Evolutionary conservation across 2,888 invertebrate species (phyloP), one percentile per base, ranked within the genome.

Genomic region (Leptinotarsa tumamoca): DNA sequence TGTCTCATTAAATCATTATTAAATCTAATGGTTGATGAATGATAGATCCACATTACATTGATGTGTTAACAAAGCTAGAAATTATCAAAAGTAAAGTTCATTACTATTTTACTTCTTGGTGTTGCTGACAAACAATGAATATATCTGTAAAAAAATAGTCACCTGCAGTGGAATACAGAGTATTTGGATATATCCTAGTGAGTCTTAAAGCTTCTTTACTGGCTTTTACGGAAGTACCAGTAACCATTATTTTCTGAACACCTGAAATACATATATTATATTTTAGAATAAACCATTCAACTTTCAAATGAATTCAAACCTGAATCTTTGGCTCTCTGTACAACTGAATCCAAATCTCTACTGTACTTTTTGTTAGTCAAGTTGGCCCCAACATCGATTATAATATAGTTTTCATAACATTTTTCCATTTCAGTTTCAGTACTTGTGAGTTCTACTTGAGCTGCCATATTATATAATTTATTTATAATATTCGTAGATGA

Each of bases 231-330:
- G 96, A 96, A 80, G 95, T 96, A 68, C 97, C 97, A 73, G 96
- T 96, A 77, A 97, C 97, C 94, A 97, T 96, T 78, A 97, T 95
- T 89, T 97, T 97, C 88, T 96, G 95, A 85, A 98, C 96, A 84
- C 97, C 96, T 96, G 85, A 56, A 76, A 80, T 43, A 10, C 33
- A 33, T 43, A 43, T 10, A 43, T 33, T 33, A 33, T 10, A 43
- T 13, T 18, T 21, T 27, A 61, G 27, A 49, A 63, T 58, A 72
- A 71, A 73, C 43, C 71, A 50, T n/a, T 15, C 49, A 5, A 61
- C 49, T 58, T 49, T 21, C 15, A 23, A 49, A 63, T 7, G 49
- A 61, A 27, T 52, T 21, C 50, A 56, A 33, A 95, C 96, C 97
- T 89, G 97, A 93, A 91, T 97, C 96, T 91, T 95, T 95, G 81